These are phyloP conservation scores for Eleginops maclovinus DNA, from an alignment of 2,113 vertebrate genomes.

Conservation along the genomic window DNA sequence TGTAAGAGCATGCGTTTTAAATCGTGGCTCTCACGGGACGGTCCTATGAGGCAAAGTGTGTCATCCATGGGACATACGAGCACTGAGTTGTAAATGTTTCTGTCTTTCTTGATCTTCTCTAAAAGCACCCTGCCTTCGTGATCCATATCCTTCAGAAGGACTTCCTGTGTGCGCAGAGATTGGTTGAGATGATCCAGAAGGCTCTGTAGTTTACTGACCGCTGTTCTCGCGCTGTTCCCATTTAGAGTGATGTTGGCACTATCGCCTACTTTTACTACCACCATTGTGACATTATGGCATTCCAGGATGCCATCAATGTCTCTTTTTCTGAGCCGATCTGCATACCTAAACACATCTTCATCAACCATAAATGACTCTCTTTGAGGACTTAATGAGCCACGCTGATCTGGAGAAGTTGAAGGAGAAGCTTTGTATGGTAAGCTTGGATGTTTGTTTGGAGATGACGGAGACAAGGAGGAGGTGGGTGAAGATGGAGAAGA, in stretches of 20 bases:
- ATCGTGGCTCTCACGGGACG: conserved; percentile 56
- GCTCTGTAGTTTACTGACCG: conserved; percentile 12
- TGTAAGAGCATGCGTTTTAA: conserved; percentile 69
- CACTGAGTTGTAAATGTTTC: conserved; percentile 19
- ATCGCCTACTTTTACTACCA: fast-evolving
- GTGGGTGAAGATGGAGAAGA: not conserved
- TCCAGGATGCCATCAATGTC: not conserved
- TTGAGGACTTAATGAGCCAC: not conserved
- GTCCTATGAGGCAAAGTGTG: conserved; percentile 70
- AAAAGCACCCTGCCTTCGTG: not conserved
- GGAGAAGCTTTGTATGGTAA: fast-evolving
- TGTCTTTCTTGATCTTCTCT: fast-evolving
- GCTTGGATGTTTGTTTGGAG: not conserved
- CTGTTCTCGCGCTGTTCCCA: not conserved
- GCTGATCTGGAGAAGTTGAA: not conserved
- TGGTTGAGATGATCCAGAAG: conserved; percentile 24
- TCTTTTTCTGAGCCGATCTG: not conserved
- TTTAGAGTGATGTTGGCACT: conserved; percentile 31
- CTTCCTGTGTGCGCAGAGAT: conserved; percentile 65
- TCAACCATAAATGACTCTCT: conserved; percentile 41
- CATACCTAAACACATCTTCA: conserved; percentile 54
- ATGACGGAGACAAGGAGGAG: not conserved
- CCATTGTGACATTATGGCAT: not conserved
- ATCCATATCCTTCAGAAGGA: conserved; percentile 38
- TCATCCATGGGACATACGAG: conserved; percentile 8